phyloP scores from a whole-genome alignment of 2,113 vertebrate species.

The Pteruthius melanotis region DNA sequence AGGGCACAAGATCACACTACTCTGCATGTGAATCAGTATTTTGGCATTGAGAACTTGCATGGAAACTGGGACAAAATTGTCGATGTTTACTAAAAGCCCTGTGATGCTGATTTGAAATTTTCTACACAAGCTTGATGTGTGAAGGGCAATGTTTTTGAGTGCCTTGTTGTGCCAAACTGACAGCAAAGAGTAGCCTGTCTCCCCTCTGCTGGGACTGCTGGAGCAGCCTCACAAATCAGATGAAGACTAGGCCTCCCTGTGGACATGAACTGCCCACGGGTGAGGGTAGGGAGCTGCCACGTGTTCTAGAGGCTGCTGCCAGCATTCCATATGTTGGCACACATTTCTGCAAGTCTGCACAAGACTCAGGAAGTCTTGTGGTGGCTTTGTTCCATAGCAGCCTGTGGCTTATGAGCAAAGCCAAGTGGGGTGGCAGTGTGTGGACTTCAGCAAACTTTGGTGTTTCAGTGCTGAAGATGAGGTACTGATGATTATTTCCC shows the following conservation, averaged over 20 bases:
- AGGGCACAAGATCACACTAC: rapidly evolving
- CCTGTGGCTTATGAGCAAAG: background rate
- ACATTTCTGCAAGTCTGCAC: rapidly evolving
- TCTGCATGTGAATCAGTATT: rapidly evolving
- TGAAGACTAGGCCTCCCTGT: background rate
- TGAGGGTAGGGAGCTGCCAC: background rate
- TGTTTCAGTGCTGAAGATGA: background rate
- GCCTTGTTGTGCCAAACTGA: background rate
- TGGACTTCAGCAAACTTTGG: background rate
- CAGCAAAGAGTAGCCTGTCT: too few relatives aligned
- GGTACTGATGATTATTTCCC: background rate
- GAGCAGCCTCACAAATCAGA: background rate
- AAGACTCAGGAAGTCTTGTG: background rate
- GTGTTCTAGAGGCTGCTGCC: background rate
- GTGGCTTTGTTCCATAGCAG: background rate
- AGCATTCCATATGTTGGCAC: background rate
- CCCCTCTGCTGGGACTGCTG: background rate
- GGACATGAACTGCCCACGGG: rapidly evolving
- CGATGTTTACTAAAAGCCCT: background rate
- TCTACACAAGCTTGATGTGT: background rate
- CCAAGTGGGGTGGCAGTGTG: background rate
- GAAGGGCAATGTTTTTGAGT: background rate
- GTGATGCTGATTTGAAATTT: background rate
- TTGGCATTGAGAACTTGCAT: background rate
- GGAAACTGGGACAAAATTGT: background rate